A percentile compares a stretch with the other conserved stretches of the same genome.
phyloP scores from a whole-genome alignment of 1,140 invertebrate species.

The Drosophila ohnishii region DNA sequence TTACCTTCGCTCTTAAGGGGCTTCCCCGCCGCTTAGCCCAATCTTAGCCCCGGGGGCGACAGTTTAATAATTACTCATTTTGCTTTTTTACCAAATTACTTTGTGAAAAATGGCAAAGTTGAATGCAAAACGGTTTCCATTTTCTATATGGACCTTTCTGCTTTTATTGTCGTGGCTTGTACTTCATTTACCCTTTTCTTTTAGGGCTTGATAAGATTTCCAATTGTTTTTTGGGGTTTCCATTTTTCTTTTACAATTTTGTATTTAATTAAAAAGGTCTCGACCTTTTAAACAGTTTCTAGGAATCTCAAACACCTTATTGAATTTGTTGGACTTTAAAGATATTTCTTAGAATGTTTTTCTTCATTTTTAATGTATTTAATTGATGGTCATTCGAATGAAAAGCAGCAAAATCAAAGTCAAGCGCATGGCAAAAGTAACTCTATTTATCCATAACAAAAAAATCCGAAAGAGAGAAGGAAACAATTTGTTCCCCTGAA shows the following conservation, averaged over 20 bases:
- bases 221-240: conserved; percentile 23
- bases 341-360: neutral
- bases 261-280: conserved; percentile 24
- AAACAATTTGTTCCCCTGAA: conserved; percentile 13
- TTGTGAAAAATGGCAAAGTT: conserved; percentile 66
- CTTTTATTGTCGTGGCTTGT: conserved; percentile 17
- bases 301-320: neutral
- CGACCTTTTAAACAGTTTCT: conserved; percentile 2
- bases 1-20: conserved; percentile 21
- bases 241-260: conserved; percentile 1
- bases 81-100: conserved; percentile 68
- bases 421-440: conserved; percentile 24
- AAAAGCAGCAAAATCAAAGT: conserved; percentile 23
- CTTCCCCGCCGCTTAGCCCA: conserved; percentile 19
- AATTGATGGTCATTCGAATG: neutral
- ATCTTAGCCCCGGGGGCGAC: conserved; percentile 24
- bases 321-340: neutral
- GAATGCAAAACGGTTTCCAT: conserved; percentile 32
- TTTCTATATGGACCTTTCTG: conserved; percentile 18
- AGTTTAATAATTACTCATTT: conserved; percentile 77
- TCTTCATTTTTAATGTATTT: conserved; percentile 1
- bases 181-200: conserved; percentile 36
- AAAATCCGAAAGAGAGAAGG: neutral
- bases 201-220: conserved; percentile 31
- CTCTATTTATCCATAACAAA: neutral